Evolutionary conservation across 2,797 vertebrate species (phyloP), one percentile per base, ranked within the genome.

Genomic region (Eulemur coronatus): DNA sequence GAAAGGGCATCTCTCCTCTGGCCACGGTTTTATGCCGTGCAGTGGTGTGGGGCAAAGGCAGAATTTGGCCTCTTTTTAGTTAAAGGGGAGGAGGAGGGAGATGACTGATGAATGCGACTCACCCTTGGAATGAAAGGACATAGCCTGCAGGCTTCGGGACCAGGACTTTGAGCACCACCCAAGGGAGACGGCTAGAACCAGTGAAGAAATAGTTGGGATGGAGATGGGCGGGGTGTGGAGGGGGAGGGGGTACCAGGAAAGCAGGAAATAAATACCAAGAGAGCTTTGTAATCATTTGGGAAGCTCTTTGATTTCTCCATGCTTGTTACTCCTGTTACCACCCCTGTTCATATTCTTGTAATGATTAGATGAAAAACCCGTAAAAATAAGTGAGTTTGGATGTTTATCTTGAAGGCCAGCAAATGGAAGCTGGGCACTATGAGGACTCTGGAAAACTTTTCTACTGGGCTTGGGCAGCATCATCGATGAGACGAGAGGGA

Each of bases 181-280:
- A 20, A 12, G 52, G 72, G 67, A 81, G 20, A 65, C 69, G 43
- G 38, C 67, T 79, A 84, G 84, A 95, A 86, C 63, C 61, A 91
- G 55, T 41, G 33, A 43, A 79, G 33, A 61, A 57, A 79, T 15
- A 61, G 26, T 50, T 14, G 46, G 20, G 38, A 43, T 43, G 30
- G 70, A 67, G 41, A 15, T 28, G 24, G 48, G 41, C 33, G 20
- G 15, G n/a, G 30, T 17, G 55, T 7, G 10, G 50, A 28, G 4
- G 4, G n/a, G 4, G 43, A 8, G 41, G 3, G 12, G 26, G 59
- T 46, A 6, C 46, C 26, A 18, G 63, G 61, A 81, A 89, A 65
- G 80, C 75, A 84, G 89, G 87, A 95, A 90, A 84, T 73, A 65
- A 96, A 89, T 48, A 75, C 79, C 69, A 76, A 72, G 57, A 72